Evolutionary conservation across 2,888 invertebrate genomes (phyloP).

Genomic region (Xylophagus ater): DNA sequence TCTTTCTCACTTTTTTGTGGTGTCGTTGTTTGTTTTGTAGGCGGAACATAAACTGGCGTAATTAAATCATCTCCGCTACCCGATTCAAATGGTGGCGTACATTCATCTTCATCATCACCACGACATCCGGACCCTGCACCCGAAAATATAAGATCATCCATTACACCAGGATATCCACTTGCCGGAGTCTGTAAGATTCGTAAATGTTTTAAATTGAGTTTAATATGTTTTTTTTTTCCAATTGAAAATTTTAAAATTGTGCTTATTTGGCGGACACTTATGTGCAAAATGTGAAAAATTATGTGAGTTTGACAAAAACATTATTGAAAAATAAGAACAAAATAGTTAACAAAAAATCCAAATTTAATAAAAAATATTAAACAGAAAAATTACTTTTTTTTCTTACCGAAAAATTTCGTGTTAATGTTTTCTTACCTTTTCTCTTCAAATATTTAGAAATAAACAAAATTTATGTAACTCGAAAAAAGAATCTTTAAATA

Average conservation of each 20-base stretch:
- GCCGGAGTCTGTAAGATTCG: constrained; percentile 59
- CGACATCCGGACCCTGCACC: constrained; percentile 86
- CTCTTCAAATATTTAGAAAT: no score
- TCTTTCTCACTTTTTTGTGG: constrained; percentile 29
- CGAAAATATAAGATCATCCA: constrained; percentile 85
- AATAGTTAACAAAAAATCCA: no score
- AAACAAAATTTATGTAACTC: no score
- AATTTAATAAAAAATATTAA: no score
- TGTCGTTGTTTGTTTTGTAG: constrained; percentile 58
- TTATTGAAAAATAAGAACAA: no score
- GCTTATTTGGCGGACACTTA: constrained; percentile 10
- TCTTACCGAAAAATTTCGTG: no score
- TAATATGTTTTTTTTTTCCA: neutral
- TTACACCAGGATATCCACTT: constrained; percentile 62
- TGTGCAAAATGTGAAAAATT: constrained; percentile 13
- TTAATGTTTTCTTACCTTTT: no score
- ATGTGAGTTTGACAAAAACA: constrained; percentile 11
- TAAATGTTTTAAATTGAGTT: neutral
- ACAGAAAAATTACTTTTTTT: no score
- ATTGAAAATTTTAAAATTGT: neutral
- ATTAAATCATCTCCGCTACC: constrained; percentile 86
- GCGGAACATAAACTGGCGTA: constrained; percentile 82
- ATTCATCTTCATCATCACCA: constrained; percentile 87
- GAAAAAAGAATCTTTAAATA: no score
- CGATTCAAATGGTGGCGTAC: constrained; percentile 69